Evolutionary conservation across 2,113 vertebrate genomes (phyloP), one percentile per base, ranked within the genome.

Genomic region (Redunca redunca): DNA sequence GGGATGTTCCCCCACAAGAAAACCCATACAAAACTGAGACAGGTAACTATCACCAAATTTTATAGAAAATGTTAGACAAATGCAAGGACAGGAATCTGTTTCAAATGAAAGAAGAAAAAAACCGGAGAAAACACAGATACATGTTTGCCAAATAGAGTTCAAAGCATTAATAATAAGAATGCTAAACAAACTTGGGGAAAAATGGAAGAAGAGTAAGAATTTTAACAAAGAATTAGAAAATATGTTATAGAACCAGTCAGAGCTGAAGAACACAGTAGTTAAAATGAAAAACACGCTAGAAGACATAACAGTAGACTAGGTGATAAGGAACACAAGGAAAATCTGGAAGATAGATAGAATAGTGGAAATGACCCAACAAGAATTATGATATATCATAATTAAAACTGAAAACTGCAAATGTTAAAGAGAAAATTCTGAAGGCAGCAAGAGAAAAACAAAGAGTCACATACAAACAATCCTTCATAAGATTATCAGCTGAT

Each of bases 101-200:
- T 50, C 78, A 50, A 81, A 50, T 48, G 43, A 80, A 80, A 30
- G 26, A 80, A 33, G 28, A 50, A 81, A 81, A 81, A 81, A 81
- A 28, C 28, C 28, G 50, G 78, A 81, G 28, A 81, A 81, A 81
- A 80, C 14, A 80, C 28, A 80, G 46, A 81, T 81, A 81, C 5
- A 21, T 81, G 28, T 81, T 81, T 50, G 50, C 16, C 78, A 81
- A 48, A 33, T 33, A 50, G 46, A 81, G 28, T 50, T 81, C 43
- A 81, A 33, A 50, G 78, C 46, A 81, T 81, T 81, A 50, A 48
- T 12, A 50, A 10, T 11, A 81, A 50, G 28, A 81, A 81, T 19
- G 7, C 8, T 21, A 50, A 19, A 30, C 10, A 43, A 81, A 81
- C 28, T 19, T 19, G 46, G 7, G 46, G 13, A 0, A 3, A 33